These are phyloP conservation scores for Entomobrya proxima DNA, from an alignment of 2,888 invertebrate genomes.

Conservation along the genomic window DNA sequence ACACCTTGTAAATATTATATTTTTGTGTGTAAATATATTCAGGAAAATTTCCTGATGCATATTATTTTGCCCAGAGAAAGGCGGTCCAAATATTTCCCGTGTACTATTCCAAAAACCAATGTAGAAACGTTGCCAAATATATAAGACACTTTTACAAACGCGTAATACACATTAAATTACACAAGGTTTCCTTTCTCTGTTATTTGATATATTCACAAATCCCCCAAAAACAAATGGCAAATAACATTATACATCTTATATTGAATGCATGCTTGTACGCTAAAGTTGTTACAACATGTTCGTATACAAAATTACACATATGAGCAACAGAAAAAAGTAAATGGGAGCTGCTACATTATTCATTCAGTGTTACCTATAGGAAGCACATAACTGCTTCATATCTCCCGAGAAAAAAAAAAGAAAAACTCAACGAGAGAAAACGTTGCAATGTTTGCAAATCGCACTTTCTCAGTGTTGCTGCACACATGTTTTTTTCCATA, in stretches of 20 bases:
- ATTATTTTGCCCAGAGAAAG: not conserved
- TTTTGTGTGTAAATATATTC: not conserved
- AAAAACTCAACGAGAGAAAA: not conserved
- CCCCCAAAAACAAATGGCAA: not conserved
- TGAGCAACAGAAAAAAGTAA: not conserved
- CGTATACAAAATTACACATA: no score
- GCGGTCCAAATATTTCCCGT: not conserved
- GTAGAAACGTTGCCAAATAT: not conserved
- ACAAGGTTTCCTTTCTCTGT: not conserved
- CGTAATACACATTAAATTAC: constrained; percentile 30
- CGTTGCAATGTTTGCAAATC: constrained; percentile 4
- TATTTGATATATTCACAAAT: not conserved
- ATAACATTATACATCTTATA: not conserved
- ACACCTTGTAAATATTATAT: not conserved
- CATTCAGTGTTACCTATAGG: constrained; percentile 62
- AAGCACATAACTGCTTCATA: constrained; percentile 51
- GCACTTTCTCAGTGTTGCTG: not conserved
- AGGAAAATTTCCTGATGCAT: not conserved
- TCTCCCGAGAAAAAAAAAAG: not conserved
- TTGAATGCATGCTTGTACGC: no score
- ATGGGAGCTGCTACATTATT: constrained; percentile 67
- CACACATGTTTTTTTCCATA: not conserved
- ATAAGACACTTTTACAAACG: constrained; percentile 10
- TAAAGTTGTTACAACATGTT: no score
- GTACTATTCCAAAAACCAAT: not conserved